Evolutionary conservation across 2,797 vertebrate genomes (phyloP).

Genomic region (Melopsittacus undulatus): DNA sequence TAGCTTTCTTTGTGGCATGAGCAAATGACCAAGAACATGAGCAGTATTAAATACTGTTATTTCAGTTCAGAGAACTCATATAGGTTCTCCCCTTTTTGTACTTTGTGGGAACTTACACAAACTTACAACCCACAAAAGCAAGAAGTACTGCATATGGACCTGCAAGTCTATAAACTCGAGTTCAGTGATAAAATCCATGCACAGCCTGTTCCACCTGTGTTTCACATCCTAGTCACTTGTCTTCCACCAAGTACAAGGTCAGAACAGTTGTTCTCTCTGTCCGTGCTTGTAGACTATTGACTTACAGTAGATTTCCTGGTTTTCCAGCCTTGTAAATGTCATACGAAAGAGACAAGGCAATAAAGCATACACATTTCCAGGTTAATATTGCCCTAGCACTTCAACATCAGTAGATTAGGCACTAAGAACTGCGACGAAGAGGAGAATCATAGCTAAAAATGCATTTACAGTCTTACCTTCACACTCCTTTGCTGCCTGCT

Average conservation of each 20-base stretch:
- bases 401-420: background rate
- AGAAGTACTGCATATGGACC: background rate
- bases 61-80: background rate
- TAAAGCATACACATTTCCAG: background rate
- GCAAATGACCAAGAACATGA: background rate
- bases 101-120: background rate
- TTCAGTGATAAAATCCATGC: background rate
- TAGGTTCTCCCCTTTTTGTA: background rate
- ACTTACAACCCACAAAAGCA: background rate
- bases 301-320: slow-evolving; percentile 32
- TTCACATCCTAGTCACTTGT: background rate
- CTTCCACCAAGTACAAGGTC: background rate
- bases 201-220: background rate
- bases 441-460: background rate
- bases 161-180: background rate
- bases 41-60: background rate
- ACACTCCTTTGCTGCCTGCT: background rate
- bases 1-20: background rate
- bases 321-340: slow-evolving; percentile 41
- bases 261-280: background rate
- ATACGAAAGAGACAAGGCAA: slow-evolving; percentile 5
- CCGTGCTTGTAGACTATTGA: background rate
- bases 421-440: background rate
- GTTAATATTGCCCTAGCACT: background rate
- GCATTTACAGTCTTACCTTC: background rate